These are phyloP conservation scores for Pholis gunnellus DNA, from an alignment of 2,113 vertebrate genomes.

Conservation along the genomic window DNA sequence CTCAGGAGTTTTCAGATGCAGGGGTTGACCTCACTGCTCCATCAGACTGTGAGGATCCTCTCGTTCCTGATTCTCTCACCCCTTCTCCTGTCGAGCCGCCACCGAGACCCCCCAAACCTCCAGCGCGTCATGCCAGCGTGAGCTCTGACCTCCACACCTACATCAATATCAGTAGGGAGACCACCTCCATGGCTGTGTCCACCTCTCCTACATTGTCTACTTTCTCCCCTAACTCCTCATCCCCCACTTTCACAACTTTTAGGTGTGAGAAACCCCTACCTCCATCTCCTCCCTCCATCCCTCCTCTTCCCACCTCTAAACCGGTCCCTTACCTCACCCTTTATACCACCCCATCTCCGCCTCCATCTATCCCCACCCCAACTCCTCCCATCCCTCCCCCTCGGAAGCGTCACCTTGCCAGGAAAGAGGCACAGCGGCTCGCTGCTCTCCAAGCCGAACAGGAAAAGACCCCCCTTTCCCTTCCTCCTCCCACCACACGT, in stretches of 20 bases:
- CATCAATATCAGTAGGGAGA: slow-evolving; percentile 81
- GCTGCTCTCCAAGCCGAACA: slow-evolving; percentile 77
- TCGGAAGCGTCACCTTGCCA: slow-evolving; percentile 83
- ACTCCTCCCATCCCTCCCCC: slow-evolving; percentile 85
- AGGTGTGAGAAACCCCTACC: slow-evolving; percentile 75
- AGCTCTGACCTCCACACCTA: slow-evolving; percentile 83
- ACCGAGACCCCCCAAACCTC: slow-evolving; percentile 84
- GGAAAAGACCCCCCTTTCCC: slow-evolving; percentile 79
- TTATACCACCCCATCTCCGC: slow-evolving; percentile 76
- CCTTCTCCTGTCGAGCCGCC: slow-evolving; percentile 80
- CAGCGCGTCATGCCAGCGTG: slow-evolving; percentile 79
- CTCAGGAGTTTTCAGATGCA: slow-evolving; percentile 86
- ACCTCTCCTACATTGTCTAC: slow-evolving; percentile 73
- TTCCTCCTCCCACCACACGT: slow-evolving; percentile 79
- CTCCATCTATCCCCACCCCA: slow-evolving; percentile 66
- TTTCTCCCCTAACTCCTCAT: slow-evolving; percentile 75
- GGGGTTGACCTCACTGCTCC: slow-evolving; percentile 84
- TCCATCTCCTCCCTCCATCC: slow-evolving; percentile 73
- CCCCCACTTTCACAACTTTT: slow-evolving; percentile 79
- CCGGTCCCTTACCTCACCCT: slow-evolving; percentile 76
- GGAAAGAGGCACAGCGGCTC: slow-evolving; percentile 82
- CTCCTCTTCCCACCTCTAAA: slow-evolving; percentile 72
- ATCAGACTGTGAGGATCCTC: slow-evolving; percentile 83
- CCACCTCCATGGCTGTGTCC: slow-evolving; percentile 72
- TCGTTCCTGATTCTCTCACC: slow-evolving; percentile 78